Evolutionary conservation across 64 coral and sea anemone genomes (phyloP).

Genomic region (Stichodactyla helianthus): DNA sequence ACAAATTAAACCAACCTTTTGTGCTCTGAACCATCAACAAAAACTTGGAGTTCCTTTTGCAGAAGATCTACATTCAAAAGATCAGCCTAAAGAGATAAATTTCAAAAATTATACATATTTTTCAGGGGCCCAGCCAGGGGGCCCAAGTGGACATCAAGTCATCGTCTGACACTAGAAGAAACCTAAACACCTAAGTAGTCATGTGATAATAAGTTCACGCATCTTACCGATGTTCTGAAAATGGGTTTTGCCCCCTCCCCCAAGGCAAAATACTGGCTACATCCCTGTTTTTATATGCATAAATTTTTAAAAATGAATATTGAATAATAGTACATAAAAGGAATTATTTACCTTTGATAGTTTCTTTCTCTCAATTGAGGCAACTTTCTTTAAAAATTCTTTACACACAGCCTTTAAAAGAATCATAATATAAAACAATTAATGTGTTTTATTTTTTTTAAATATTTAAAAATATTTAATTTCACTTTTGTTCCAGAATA

Average conservation of each 20-base stretch:
- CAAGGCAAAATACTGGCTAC: no score
- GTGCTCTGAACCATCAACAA: conserved; percentile 59
- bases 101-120: no score
- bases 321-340: background rate
- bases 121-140: no score
- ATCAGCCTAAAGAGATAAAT: conserved; percentile 43
- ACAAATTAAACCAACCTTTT: conserved; percentile 38
- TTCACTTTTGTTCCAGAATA: background rate
- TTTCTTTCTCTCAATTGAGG: conserved; percentile 15
- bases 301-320: background rate
- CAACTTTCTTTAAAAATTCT: conserved; percentile 49
- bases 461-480: background rate
- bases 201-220: no score
- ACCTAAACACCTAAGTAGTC: no score
- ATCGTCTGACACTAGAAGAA: no score
- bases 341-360: conserved; percentile 44
- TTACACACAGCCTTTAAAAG: conserved; percentile 55
- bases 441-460: background rate
- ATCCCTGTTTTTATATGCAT: background rate
- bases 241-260: no score
- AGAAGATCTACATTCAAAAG: conserved; percentile 65
- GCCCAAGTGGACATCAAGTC: no score
- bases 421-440: background rate
- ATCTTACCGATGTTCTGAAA: no score
- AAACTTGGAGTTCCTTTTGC: conserved; percentile 49